These are phyloP conservation scores for Drosophila takahashii DNA, from an alignment of 1,140 invertebrate species.

Conservation along the genomic window DNA sequence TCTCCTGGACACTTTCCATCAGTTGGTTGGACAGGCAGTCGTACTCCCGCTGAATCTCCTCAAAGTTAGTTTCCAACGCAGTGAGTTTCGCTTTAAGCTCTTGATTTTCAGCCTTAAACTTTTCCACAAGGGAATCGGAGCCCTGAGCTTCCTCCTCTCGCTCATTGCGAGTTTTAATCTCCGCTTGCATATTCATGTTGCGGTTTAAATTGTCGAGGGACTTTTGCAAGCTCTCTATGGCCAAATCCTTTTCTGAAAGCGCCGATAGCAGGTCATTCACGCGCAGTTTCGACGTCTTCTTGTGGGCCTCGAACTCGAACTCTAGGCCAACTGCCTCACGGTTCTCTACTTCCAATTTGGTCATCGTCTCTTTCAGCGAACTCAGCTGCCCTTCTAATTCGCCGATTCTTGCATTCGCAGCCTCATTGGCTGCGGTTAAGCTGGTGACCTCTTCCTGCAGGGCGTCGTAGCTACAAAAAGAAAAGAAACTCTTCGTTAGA, in stretches of 20 bases:
- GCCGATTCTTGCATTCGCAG: constrained; percentile 41
- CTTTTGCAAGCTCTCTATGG: constrained; percentile 47
- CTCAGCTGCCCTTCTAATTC: constrained; percentile 54
- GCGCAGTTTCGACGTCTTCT: constrained; percentile 63
- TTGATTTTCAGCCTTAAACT: constrained; percentile 25
- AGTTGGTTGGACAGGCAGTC: constrained; percentile 73
- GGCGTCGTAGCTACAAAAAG: constrained; percentile 37
- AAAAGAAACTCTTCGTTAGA: neutral
- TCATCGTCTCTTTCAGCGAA: constrained; percentile 44
- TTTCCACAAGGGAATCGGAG: neutral
- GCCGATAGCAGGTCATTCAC: constrained; percentile 74
- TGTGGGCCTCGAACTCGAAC: constrained; percentile 73
- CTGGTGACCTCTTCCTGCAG: constrained; percentile 45
- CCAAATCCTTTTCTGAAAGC: constrained; percentile 68
- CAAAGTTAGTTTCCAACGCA: constrained; percentile 28
- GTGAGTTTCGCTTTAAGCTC: constrained; percentile 33
- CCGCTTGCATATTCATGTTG: constrained; percentile 44
- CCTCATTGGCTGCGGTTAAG: constrained; percentile 31
- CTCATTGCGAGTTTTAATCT: constrained; percentile 47
- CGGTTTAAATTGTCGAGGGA: constrained; percentile 39
- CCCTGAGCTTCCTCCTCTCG: constrained; percentile 24
- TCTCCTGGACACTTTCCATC: constrained; percentile 69
- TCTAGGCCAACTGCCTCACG: constrained; percentile 70
- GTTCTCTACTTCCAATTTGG: constrained; percentile 74
- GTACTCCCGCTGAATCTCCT: constrained; percentile 61